Evolutionary conservation across 2,797 vertebrate species (phyloP).

Genomic region (Numenius phaeopus): DNA sequence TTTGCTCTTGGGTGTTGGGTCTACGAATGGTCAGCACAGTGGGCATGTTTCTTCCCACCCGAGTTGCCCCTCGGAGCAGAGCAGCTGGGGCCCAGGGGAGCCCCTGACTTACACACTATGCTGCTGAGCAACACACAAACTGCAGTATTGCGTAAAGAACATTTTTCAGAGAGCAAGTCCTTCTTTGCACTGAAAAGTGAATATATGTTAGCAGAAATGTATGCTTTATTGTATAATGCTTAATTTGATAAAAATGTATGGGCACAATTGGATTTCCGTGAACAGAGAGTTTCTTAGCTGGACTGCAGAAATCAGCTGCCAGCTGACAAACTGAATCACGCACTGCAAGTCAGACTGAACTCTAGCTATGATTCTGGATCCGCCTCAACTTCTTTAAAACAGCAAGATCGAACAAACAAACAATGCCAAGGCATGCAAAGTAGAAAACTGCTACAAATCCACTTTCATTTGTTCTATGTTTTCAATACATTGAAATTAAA

Average conservation of each 20-base stretch:
- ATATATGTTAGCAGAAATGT: neutral
- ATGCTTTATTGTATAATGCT: neutral
- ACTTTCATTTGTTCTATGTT: neutral
- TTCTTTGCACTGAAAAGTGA: neutral
- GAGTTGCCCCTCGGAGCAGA: neutral
- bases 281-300: neutral
- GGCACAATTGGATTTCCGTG: neutral
- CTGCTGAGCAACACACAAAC: neutral
- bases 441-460: neutral
- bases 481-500: neutral
- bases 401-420: neutral
- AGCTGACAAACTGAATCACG: neutral
- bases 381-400: neutral
- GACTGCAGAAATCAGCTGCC: neutral
- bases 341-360: neutral
- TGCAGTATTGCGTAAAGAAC: neutral
- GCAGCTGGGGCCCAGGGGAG: neutral
- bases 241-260: neutral
- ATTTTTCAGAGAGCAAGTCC: neutral
- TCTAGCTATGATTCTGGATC: neutral
- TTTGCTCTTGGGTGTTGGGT: neutral
- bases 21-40: neutral
- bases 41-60: neutral
- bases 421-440: neutral
- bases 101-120: neutral